These are phyloP conservation scores for Trematocara caparti DNA, from an alignment of 2,797 vertebrate genomes.

Conservation along the genomic window DNA sequence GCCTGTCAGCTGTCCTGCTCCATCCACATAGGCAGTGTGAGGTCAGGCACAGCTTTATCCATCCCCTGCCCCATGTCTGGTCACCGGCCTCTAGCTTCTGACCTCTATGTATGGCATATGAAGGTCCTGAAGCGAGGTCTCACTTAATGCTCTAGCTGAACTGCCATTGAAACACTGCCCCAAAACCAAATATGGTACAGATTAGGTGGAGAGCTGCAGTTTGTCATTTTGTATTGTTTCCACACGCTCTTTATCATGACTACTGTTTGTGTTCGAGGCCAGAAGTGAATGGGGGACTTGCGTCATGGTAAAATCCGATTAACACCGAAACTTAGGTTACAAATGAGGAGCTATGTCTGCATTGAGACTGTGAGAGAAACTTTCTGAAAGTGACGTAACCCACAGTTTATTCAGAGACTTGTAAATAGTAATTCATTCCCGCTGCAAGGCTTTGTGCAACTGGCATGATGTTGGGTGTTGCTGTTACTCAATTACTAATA, in stretches of 20 bases:
- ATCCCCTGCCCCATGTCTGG: background rate
- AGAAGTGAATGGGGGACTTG: slow-evolving; percentile 13
- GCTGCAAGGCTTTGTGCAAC: slow-evolving; percentile 30
- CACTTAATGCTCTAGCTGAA: background rate
- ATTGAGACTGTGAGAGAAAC: slow-evolving; percentile 24
- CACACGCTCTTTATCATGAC: slow-evolving; percentile 4
- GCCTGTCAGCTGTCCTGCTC: slow-evolving; percentile 67
- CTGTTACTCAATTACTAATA: slow-evolving; percentile 51
- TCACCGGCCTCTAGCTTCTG: background rate
- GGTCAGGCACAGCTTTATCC: slow-evolving; percentile 12
- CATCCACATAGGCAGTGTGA: slow-evolving; percentile 35
- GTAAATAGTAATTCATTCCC: slow-evolving; percentile 48
- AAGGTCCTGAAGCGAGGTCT: background rate
- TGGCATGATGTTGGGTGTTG: slow-evolving; percentile 51
- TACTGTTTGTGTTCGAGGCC: slow-evolving; percentile 23
- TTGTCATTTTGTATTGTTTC: background rate
- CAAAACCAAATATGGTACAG: slow-evolving; percentile 21
- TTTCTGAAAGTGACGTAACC: slow-evolving; percentile 42
- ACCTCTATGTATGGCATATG: background rate
- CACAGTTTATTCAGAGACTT: slow-evolving; percentile 39
- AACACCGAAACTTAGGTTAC: slow-evolving; percentile 23
- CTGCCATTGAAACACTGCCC: background rate
- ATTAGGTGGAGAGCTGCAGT: slow-evolving; percentile 24
- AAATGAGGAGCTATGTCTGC: slow-evolving; percentile 10
- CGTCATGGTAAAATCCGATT: slow-evolving; percentile 49